These are phyloP conservation scores for Antheraea assamensis DNA, from an alignment of 2,888 invertebrate species.

Conservation along the genomic window DNA sequence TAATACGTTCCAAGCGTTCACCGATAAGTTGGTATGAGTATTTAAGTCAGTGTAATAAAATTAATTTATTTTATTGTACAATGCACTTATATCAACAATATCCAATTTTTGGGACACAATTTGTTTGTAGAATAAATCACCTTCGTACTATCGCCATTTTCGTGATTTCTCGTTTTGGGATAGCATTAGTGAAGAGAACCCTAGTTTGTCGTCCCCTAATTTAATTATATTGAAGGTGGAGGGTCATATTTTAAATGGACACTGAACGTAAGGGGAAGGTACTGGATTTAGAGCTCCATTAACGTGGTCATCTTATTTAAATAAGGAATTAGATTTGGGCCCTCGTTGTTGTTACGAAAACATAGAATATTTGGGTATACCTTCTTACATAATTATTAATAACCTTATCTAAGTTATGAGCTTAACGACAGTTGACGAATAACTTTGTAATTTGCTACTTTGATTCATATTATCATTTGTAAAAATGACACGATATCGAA, in stretches of 20 bases:
- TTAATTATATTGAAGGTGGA: conserved; percentile 32
- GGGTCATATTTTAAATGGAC: conserved; percentile 32
- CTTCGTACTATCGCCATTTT: not conserved
- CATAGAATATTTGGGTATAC: not conserved
- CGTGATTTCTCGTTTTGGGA: conserved; percentile 1
- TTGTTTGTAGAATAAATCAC: not conserved
- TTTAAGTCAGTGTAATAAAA: not conserved
- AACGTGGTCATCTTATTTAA: conserved; percentile 51
- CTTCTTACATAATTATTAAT: not conserved
- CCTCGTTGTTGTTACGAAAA: not conserved
- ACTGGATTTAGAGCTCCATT: conserved; percentile 24
- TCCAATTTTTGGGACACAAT: not conserved
- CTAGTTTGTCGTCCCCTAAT: conserved; percentile 30
- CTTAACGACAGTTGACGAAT: no score
- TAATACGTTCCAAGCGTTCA: no score
- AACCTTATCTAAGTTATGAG: not conserved
- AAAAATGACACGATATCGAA: no score
- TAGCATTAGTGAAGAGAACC: conserved; percentile 17
- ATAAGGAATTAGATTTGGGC: conserved; percentile 37
- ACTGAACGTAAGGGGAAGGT: conserved; percentile 42
- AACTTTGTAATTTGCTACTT: no score
- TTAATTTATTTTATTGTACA: not conserved
- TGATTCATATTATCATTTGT: no score
- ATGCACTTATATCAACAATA: not conserved
- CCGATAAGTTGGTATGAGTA: no score